Conservation (phyloP, 2,888 invertebrate species). For the Eupithecia pulchellata region DNA sequence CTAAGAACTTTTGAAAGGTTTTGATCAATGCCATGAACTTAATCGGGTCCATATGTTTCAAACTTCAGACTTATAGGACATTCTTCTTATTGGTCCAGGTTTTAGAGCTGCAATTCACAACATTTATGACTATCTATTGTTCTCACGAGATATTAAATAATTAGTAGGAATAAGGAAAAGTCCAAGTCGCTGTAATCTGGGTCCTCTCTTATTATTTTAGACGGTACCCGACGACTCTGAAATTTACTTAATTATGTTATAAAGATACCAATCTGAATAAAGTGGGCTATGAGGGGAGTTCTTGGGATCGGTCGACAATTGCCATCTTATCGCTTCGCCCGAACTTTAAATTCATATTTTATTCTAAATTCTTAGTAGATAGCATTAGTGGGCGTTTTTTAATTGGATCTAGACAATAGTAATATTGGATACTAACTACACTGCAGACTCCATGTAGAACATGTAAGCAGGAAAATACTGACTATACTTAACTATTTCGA, state of each 20-base stretch:
- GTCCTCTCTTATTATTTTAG: constrained; percentile 69
- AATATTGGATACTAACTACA: neutral
- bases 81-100: neutral
- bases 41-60: neutral
- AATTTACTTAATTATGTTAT: constrained; percentile 78
- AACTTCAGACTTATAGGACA: neutral
- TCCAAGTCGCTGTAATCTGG: constrained; percentile 70
- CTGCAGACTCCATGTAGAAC: too few species aligned
- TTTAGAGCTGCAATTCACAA: neutral
- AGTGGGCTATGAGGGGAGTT: constrained; percentile 55
- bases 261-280: constrained; percentile 73
- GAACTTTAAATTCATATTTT: constrained; percentile 45
- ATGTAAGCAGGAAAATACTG: too few species aligned
- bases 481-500: too few species aligned
- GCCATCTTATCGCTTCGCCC: constrained; percentile 52
- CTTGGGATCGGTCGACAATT: constrained; percentile 57
- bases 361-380: constrained; percentile 21
- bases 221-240: constrained; percentile 68
- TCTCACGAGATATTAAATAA: constrained; percentile 48
- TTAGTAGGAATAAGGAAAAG: constrained; percentile 64
- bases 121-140: constrained; percentile 46
- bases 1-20: constrained; percentile 25
- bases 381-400: neutral
- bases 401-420: neutral
- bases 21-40: neutral